phyloP scores from a whole-genome alignment of 2,113 vertebrate species.

The Grammomys surdaster region DNA sequence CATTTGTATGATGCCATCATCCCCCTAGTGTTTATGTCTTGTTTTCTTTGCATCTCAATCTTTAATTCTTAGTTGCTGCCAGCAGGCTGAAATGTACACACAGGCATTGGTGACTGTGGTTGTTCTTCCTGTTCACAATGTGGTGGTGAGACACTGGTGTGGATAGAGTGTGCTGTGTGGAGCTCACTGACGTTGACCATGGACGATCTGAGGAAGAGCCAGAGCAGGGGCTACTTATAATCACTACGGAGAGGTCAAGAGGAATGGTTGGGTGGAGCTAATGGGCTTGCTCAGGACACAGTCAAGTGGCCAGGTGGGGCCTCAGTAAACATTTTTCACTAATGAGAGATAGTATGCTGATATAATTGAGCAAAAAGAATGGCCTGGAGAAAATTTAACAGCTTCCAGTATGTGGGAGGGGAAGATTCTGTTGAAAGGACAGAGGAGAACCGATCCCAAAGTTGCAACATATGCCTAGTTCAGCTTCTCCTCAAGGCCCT shows the following conservation, averaged over 20 bases:
- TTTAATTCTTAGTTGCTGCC: slow-evolving; percentile 31
- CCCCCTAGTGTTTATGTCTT: slow-evolving; percentile 1
- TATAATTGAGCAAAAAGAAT: slow-evolving; percentile 27
- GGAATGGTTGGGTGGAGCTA: background rate
- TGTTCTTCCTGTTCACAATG: background rate
- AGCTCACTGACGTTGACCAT: background rate
- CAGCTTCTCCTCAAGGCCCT: background rate
- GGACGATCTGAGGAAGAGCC: background rate
- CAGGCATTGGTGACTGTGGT: background rate
- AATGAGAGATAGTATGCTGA: background rate
- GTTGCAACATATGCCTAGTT: background rate
- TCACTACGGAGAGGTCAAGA: background rate
- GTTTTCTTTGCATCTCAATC: slow-evolving; percentile 42
- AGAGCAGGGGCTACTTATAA: background rate
- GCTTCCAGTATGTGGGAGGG: slow-evolving; percentile 1
- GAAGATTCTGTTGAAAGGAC: background rate
- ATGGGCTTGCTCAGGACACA: background rate
- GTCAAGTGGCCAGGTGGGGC: background rate
- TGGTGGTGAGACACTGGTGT: background rate
- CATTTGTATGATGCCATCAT: slow-evolving; percentile 51
- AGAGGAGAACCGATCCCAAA: background rate
- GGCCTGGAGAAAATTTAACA: background rate
- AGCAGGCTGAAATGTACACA: background rate
- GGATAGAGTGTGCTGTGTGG: background rate
- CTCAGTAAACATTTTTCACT: background rate